Evolutionary conservation across 2,113 vertebrate genomes (phyloP), one percentile per base, ranked within the genome.

Genomic region (Dolichallabes microphthalmus): DNA sequence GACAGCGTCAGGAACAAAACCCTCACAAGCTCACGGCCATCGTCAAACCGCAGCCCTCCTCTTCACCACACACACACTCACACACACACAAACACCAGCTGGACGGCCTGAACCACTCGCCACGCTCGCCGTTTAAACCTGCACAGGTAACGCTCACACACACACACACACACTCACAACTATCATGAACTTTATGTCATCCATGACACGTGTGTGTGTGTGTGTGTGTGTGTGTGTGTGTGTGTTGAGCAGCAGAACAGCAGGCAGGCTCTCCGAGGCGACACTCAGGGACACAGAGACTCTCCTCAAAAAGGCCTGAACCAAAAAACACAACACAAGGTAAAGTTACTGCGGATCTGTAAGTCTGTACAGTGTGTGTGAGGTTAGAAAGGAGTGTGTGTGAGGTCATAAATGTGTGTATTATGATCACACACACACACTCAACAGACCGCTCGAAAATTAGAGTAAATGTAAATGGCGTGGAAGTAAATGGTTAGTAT

Each of bases 21-120:
- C 93, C 92, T 85, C 96, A 97, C 88, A 99, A 98, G 86, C 94
- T 98, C 93, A 97, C 94, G 13, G 96, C 97, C 87, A 94, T 98
- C 50, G 97, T 98, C 89, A 99, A 98, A 91, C 98, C 97, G 60
- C 98, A 98, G 69, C 96, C 96, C 80, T 84, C 90, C 80, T 83
- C 90, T 80, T 85, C 80, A 3, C 22, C 20, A 0, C 60, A 57
- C n/a, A 68, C 74, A 9, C 94, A 1, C 80, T 87, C 25, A n/a
- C 94, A 1, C 80, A 87, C 25, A n/a, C 90, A 95, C 86, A 96
- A 94, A 90, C 90, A 92, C 13, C 96, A 95, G 78, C 86, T 96
- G 78, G 94, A 92, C 8, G 95, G 95, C 75, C 95, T 98, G 85
- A 97, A 96, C 93, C 97, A 99, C 92, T 99, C 97, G 0, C 96